A percentile compares a stretch with the other conserved stretches of the same genome.
Evolutionary conservation across 1,140 invertebrate species (phyloP).

Genomic region (Coenobita brevimanus): DNA sequence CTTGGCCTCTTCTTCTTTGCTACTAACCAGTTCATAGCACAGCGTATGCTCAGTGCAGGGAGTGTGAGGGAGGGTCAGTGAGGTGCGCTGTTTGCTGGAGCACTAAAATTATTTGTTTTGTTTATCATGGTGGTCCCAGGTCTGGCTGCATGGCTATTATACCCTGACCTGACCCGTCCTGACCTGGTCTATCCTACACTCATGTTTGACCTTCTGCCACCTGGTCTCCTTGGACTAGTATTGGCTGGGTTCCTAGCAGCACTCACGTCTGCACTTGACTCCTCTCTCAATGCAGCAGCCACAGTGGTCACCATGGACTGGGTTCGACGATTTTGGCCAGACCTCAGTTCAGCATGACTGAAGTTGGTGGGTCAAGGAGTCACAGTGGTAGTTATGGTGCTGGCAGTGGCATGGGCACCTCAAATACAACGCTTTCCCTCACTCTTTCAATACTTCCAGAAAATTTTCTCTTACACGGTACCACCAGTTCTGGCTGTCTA

Average conservation of each 20-base stretch:
- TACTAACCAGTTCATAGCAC: conserved; percentile 8
- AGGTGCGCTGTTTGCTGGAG: background rate
- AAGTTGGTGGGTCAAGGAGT: background rate
- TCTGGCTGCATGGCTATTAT: background rate
- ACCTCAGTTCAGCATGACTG: background rate
- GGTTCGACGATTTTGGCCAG: background rate
- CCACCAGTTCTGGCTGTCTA: background rate
- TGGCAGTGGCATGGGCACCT: background rate
- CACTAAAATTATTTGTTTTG: background rate
- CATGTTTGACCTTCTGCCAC: background rate
- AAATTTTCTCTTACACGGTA: background rate
- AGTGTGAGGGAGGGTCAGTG: background rate
- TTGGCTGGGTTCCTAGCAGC: conserved; percentile 7
- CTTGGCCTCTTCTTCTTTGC: background rate
- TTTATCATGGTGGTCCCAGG: background rate
- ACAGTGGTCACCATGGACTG: conserved; percentile 17
- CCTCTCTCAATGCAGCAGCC: background rate
- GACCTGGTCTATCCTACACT: conserved; percentile 11
- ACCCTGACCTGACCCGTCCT: background rate
- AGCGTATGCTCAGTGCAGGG: background rate
- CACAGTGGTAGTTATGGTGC: background rate
- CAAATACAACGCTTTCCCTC: background rate
- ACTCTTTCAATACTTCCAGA: conserved; percentile 1
- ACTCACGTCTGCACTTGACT: background rate
- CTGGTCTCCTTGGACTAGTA: background rate